Evolutionary conservation across 2,888 invertebrate species (phyloP), one percentile per base, ranked within the genome.

Genomic region (Drosophila anomelani): DNA sequence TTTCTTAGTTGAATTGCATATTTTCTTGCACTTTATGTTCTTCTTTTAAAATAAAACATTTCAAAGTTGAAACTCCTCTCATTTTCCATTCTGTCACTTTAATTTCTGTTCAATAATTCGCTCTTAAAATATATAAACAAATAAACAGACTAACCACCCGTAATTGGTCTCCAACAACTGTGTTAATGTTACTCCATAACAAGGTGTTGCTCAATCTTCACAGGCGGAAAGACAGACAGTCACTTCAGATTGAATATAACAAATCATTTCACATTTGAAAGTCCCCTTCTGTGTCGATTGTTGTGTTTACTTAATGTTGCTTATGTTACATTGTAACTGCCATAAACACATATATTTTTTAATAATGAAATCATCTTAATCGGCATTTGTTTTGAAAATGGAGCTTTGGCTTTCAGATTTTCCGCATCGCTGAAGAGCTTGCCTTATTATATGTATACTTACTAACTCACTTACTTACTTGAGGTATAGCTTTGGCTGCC

Each of bases 401-500:
- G 9, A 36, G 44, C 62, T 62, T 67, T 38, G 56, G 56, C 84
- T 88, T 77, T 88, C 85, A 78, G 81, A 84, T 88, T 84, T 84
- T 84, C 84, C 84, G 87, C 87, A 75, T 86, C 76, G 86, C 64
- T 82, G 75, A 62, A 6, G 34, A 73, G 67, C 75, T 68, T 68
- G 82, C 71, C 60, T 75, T 63, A 67, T 75, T 63, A 29, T 56
- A 69, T 9, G 34, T 15, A 70, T 67, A 49, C 69, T 68, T 9
- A 51, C 20, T 73, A 69, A 49, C 69, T 68, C 36, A 43, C 38
- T 43, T 36, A 53, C 54, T 46, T 32, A 56, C 46, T 9, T 46
- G n/a, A 26, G 47, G 10, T n/a, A 6, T 1, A n/a, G 47, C 56
- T 59, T 66, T 71, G 54, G 43, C 34, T 56, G 69, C 69, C 73